A percentile compares a stretch with the other conserved stretches of the same genome.
Conservation (phyloP, 2,888 invertebrate genomes). For the Oscheius onirici region DNA sequence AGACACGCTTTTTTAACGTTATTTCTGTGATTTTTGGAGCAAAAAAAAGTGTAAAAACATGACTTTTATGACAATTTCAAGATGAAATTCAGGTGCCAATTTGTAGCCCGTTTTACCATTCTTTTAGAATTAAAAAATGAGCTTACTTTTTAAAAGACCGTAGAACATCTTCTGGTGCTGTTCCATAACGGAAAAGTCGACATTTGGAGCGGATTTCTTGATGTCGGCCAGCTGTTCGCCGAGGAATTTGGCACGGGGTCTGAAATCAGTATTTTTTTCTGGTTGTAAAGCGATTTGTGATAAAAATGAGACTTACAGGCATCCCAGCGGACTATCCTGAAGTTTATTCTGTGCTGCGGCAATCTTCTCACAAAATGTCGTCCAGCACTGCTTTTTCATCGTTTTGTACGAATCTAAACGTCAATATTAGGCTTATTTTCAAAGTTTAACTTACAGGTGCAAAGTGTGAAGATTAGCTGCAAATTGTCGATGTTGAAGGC, state of each 20-base stretch:
- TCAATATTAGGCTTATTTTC: not conserved
- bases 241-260: conserved; percentile 35
- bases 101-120: too few species aligned
- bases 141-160: conserved; percentile 46
- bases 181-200: conserved; percentile 44
- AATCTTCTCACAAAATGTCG: conserved; percentile 35
- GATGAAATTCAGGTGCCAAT: too few species aligned
- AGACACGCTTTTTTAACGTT: too few species aligned
- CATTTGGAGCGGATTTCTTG: conserved; percentile 41
- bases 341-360: conserved; percentile 24
- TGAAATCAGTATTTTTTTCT: too few species aligned
- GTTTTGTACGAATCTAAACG: conserved; percentile 74
- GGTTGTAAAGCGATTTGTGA: not conserved
- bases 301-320: conserved; percentile 1
- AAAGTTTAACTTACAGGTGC: conserved; percentile 38
- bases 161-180: conserved; percentile 45
- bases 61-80: too few species aligned
- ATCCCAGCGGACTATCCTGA: conserved; percentile 1
- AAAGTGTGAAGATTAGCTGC: conserved; percentile 35
- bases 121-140: not conserved
- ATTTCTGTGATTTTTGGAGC: too few species aligned
- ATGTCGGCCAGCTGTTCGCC: conserved; percentile 40
- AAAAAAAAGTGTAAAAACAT: too few species aligned
- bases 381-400: conserved; percentile 44
- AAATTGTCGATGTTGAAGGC: conserved; percentile 43